Evolutionary conservation across 2,113 vertebrate genomes (phyloP).

Genomic region (Pterocles gutturalis): DNA sequence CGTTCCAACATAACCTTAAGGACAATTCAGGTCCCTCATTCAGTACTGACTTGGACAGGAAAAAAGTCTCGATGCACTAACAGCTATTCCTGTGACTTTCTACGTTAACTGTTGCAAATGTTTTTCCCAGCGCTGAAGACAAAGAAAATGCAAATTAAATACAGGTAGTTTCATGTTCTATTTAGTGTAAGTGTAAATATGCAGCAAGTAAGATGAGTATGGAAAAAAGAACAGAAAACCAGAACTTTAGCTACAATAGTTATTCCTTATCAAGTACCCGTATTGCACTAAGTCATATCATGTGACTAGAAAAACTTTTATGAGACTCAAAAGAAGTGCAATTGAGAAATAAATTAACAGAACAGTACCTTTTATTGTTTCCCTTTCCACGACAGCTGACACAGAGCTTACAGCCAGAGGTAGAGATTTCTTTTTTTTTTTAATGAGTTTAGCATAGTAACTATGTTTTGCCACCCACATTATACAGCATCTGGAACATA

Average conservation of each 20-base stretch:
- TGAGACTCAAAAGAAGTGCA: conserved; percentile 37
- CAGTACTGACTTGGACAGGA: neutral
- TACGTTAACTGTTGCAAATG: conserved; percentile 46
- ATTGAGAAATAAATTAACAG: conserved; percentile 56
- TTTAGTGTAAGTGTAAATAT: conserved; percentile 63
- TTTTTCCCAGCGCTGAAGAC: conserved; percentile 60
- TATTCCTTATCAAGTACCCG: conserved; percentile 52
- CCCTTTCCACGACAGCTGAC: conserved; percentile 50
- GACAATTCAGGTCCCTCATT: neutral
- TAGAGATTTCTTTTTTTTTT: neutral
- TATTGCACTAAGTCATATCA: conserved; percentile 63
- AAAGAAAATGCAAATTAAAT: conserved; percentile 79
- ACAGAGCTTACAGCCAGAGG: conserved; percentile 11
- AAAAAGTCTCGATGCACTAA: neutral
- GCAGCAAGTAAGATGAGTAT: conserved; percentile 50
- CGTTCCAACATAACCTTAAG: conserved; percentile 7
- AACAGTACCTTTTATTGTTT: conserved; percentile 52
- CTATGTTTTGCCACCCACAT: neutral
- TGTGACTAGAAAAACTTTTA: conserved; percentile 71
- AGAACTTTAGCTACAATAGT: conserved; percentile 35
- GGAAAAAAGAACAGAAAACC: conserved; percentile 35
- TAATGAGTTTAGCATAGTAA: conserved; percentile 7
- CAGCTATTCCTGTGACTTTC: conserved; percentile 35
- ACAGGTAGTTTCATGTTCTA: conserved; percentile 68
- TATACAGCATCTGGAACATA: neutral